A percentile compares a stretch with the other conserved stretches of the same genome.
These are phyloP conservation scores for Andrena hattorfiana DNA, from an alignment of 2,888 invertebrate species.

Conservation along the genomic window DNA sequence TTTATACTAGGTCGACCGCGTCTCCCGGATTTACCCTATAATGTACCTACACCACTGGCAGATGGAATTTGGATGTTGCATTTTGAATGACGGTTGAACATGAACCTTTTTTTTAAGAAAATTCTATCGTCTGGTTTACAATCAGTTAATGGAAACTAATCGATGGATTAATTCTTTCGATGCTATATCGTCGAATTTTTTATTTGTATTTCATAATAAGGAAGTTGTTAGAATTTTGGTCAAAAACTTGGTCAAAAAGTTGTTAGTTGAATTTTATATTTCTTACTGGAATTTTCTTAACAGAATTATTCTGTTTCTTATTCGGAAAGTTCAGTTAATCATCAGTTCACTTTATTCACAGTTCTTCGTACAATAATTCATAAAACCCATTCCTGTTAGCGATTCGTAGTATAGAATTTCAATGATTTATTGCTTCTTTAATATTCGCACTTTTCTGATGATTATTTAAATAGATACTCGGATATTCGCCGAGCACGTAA, in stretches of 20 bases:
- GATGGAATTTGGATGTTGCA: conserved; percentile 26
- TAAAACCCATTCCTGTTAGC: neutral
- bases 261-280: too few species aligned
- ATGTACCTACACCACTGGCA: neutral
- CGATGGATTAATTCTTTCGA: neutral
- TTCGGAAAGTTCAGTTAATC: too few species aligned
- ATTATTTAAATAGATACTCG: neutral
- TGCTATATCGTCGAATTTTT: too few species aligned
- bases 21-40: too few species aligned
- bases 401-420: neutral
- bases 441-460: neutral
- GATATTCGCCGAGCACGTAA: neutral
- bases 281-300: too few species aligned
- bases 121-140: neutral
- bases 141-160: neutral
- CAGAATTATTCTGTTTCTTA: too few species aligned
- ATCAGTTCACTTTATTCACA: conserved; percentile 3
- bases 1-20: too few species aligned
- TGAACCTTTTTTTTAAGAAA: neutral
- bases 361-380: neutral
- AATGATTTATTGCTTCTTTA: neutral
- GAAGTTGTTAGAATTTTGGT: too few species aligned
- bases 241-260: too few species aligned
- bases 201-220: too few species aligned
- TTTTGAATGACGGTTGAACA: neutral